Conservation (phyloP, 2,113 vertebrate genomes). For the Cervus canadensis region DNA sequence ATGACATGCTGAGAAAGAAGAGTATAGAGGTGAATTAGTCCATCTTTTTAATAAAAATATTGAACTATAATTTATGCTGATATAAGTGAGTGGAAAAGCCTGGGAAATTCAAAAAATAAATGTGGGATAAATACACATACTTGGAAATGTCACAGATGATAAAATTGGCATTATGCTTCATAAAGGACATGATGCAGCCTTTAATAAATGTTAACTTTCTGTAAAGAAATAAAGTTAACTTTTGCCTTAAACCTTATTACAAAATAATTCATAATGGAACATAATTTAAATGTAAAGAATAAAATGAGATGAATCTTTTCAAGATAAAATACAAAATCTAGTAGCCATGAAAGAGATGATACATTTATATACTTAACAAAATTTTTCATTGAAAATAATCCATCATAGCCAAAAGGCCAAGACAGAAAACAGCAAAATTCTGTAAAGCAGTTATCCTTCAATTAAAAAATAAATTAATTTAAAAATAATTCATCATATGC, state of each 20-base stretch:
- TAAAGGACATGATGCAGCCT: background rate
- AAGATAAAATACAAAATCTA: background rate
- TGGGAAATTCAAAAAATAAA: background rate
- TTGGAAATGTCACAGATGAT: background rate
- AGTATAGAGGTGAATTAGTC: background rate
- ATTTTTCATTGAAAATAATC: background rate
- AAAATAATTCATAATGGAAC: background rate
- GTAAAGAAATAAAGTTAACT: background rate
- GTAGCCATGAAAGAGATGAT: background rate
- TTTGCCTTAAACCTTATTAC: background rate
- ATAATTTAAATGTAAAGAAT: background rate
- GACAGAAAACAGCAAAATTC: background rate
- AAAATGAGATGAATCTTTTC: background rate
- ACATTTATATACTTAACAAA: background rate
- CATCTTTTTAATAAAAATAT: background rate
- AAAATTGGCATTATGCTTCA: background rate
- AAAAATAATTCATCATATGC: background rate
- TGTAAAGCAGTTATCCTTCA: background rate
- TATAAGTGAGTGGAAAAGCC: background rate
- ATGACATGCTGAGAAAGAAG: background rate
- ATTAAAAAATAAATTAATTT: background rate
- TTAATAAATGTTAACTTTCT: background rate
- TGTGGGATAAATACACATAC: background rate
- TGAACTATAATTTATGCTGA: background rate
- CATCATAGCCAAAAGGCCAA: background rate